Conservation (phyloP, 2,797 vertebrate species). For the Eulemur albifrons region DNA sequence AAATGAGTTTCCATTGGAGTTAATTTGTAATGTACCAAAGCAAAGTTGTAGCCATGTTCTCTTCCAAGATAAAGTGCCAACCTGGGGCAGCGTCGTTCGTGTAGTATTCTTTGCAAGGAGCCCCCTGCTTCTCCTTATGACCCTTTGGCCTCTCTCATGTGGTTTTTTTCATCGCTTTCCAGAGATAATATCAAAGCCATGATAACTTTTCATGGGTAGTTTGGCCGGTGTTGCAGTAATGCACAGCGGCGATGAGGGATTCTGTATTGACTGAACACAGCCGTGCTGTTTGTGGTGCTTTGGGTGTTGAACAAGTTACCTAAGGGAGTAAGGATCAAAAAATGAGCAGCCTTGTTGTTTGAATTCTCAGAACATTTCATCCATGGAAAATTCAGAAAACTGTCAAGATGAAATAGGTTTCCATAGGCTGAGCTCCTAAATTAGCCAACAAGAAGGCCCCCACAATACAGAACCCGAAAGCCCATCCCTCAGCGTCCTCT, state of each 20-base stretch:
- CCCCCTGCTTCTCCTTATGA: not conserved
- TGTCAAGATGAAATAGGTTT: not conserved
- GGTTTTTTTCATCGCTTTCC: not conserved
- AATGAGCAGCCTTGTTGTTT: not conserved
- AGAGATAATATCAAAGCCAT: not conserved
- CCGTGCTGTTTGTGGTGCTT: not conserved
- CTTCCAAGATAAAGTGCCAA: constrained; percentile 37
- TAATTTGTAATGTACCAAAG: constrained; percentile 23
- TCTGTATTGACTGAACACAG: not conserved
- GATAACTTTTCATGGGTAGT: not conserved
- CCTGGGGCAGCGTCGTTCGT: not conserved
- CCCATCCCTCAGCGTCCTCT: not conserved
- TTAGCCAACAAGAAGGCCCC: not conserved
- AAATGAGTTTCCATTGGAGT: constrained; percentile 25
- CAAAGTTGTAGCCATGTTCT: constrained; percentile 5
- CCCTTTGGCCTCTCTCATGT: not conserved
- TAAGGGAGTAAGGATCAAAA: constrained; percentile 33
- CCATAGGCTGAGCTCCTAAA: not conserved
- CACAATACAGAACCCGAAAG: not conserved
- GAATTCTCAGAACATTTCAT: not conserved
- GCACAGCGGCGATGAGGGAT: not conserved
- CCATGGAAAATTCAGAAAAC: constrained; percentile 38
- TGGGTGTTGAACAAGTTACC: not conserved
- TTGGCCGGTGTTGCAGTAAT: not conserved
- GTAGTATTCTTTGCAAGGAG: not conserved